A percentile compares a stretch with the other conserved stretches of the same genome.
Evolutionary conservation across 2,113 vertebrate genomes (phyloP).

Genomic region (Zosterops borbonicus): DNA sequence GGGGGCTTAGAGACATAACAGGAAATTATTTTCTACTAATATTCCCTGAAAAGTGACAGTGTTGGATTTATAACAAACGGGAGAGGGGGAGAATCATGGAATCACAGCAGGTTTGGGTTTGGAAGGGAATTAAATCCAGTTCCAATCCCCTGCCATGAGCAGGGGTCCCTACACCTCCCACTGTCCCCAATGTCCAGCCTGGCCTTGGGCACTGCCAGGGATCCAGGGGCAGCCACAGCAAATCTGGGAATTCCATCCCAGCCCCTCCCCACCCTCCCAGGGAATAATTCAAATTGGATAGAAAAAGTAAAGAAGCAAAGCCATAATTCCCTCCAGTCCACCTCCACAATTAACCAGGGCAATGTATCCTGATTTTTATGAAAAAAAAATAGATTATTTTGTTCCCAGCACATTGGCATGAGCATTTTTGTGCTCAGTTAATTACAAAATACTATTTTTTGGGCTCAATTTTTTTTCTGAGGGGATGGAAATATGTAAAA

Average conservation of each 20-base stretch:
- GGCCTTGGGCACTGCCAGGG: background rate
- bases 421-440: background rate
- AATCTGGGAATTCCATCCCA: background rate
- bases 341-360: background rate
- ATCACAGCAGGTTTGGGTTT: background rate
- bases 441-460: background rate
- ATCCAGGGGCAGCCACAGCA: background rate
- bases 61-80: background rate
- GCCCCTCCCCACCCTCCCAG: no score
- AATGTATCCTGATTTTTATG: background rate
- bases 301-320: background rate
- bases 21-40: background rate
- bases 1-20: background rate
- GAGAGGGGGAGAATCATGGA: background rate
- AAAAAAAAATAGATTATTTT: background rate
- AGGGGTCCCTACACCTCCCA: background rate
- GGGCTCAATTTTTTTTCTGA: background rate
- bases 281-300: no score
- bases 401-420: background rate
- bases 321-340: background rate
- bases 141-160: background rate
- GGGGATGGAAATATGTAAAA: background rate
- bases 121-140: background rate
- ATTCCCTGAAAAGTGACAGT: background rate
- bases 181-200: background rate